phyloP scores from a whole-genome alignment of 2,888 invertebrate genomes.

The Leistus spinibarbis region DNA sequence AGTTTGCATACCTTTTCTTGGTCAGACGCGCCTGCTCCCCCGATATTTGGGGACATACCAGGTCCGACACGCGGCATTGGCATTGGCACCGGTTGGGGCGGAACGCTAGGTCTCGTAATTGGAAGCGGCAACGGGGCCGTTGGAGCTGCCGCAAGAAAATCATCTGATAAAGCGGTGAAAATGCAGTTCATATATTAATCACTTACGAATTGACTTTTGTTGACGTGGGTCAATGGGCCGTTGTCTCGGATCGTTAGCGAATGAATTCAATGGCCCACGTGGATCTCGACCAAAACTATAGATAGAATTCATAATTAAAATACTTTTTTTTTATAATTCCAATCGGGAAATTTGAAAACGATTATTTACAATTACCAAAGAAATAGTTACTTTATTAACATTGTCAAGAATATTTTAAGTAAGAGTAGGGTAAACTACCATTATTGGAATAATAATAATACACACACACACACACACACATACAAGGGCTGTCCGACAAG shows the following conservation, averaged over 20 bases:
- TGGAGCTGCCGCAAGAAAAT: slow-evolving; percentile 49
- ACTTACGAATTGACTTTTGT: slow-evolving; percentile 59
- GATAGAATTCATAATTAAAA: no score
- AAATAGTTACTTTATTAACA: no score
- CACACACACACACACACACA: no score
- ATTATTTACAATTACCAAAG: no score
- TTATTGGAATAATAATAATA: no score
- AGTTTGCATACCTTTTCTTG: slow-evolving; percentile 79
- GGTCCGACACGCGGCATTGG: slow-evolving; percentile 61
- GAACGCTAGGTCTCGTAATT: slow-evolving; percentile 16
- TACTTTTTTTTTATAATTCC: no score
- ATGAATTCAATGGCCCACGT: slow-evolving; percentile 56
- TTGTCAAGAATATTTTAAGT: no score
- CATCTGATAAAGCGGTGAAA: slow-evolving; percentile 40
- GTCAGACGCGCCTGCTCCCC: slow-evolving; percentile 82
- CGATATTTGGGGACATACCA: slow-evolving; percentile 65
- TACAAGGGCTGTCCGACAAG: no score
- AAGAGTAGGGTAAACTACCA: no score
- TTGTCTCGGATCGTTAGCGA: slow-evolving; percentile 66
- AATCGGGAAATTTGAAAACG: no score
- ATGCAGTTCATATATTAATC: neutral
- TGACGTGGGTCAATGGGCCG: slow-evolving; percentile 71
- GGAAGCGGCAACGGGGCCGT: slow-evolving; percentile 52
- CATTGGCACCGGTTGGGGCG: slow-evolving; percentile 42
- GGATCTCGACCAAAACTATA: slow-evolving; percentile 55